Evolutionary conservation across 2,888 invertebrate species (phyloP).

Genomic region (Hyppa rectilinea): DNA sequence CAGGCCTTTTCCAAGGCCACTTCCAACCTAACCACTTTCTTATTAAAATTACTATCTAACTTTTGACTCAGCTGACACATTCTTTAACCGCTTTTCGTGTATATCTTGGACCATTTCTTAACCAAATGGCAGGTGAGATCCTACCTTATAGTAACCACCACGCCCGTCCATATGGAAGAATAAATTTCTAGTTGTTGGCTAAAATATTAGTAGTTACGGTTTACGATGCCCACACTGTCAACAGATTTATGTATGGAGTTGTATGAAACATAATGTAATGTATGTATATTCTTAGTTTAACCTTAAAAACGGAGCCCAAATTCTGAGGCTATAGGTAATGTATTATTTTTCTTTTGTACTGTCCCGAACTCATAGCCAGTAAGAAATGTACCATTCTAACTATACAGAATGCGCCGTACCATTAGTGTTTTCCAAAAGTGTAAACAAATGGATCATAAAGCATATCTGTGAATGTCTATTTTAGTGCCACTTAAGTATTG

Average conservation of each 20-base stretch:
- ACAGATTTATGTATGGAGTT: slow-evolving; percentile 63
- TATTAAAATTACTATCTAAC: background rate
- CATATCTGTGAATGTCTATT: too few species aligned
- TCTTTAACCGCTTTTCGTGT: slow-evolving; percentile 16
- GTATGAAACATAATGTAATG: slow-evolving; percentile 39
- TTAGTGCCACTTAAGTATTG: too few species aligned
- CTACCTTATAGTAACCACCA: slow-evolving; percentile 86
- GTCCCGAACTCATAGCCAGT: background rate
- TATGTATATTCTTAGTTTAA: slow-evolving; percentile 1
- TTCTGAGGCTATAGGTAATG: background rate
- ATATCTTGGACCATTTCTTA: slow-evolving; percentile 65
- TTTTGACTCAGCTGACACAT: background rate
- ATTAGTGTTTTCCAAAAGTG: too few species aligned
- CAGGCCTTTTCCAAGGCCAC: too few species aligned
- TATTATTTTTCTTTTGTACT: too few species aligned
- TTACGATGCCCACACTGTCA: slow-evolving; percentile 79
- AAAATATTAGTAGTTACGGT: slow-evolving; percentile 78
- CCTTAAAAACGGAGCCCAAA: background rate
- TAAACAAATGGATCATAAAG: too few species aligned
- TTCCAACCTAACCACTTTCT: background rate
- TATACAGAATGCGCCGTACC: background rate
- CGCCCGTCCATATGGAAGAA: slow-evolving; percentile 87
- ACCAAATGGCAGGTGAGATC: slow-evolving; percentile 86
- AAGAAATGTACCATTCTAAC: background rate
- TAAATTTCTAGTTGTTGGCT: slow-evolving; percentile 81